phyloP scores from a whole-genome alignment of 2,888 invertebrate genomes.

The Caenorhabditis sp. region DNA sequence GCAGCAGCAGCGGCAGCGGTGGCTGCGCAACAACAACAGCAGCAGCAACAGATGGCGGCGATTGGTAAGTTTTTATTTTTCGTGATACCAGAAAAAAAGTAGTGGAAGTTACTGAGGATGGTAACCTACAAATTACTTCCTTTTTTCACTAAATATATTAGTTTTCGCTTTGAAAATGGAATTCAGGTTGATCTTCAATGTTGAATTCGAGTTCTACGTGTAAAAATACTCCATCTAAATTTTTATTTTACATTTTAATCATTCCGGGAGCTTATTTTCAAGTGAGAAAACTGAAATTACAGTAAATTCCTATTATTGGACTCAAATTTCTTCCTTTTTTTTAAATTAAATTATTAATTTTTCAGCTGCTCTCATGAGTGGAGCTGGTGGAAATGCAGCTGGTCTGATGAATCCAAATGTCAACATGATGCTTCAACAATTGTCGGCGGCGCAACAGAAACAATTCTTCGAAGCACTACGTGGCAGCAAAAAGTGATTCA shows the following conservation, averaged over 20 bases:
- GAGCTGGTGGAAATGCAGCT: neutral
- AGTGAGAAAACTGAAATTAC: neutral
- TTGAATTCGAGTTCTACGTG: no score
- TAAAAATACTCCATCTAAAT: no score
- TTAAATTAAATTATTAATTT: neutral
- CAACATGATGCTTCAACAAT: constrained; percentile 5
- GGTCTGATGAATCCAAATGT: constrained; percentile 20
- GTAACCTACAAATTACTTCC: no score
- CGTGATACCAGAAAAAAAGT: no score
- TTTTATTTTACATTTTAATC: no score
- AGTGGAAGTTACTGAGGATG: no score
- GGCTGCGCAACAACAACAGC: constrained; percentile 12
- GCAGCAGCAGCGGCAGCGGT: neutral
- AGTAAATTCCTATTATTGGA: neutral
- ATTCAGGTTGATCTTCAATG: no score
- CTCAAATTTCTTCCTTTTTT: neutral
- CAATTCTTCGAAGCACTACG: constrained; percentile 11
- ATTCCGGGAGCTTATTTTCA: neutral
- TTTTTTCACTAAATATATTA: no score
- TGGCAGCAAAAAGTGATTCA: neutral
- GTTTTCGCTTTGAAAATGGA: no score
- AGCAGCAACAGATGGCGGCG: constrained; percentile 3
- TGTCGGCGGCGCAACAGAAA: constrained; percentile 26
- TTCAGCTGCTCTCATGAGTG: constrained; percentile 7
- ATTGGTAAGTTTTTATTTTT: constrained; percentile 13